phyloP scores from a whole-genome alignment of 2,113 vertebrate genomes.

The Erythrolamprus reginae region DNA sequence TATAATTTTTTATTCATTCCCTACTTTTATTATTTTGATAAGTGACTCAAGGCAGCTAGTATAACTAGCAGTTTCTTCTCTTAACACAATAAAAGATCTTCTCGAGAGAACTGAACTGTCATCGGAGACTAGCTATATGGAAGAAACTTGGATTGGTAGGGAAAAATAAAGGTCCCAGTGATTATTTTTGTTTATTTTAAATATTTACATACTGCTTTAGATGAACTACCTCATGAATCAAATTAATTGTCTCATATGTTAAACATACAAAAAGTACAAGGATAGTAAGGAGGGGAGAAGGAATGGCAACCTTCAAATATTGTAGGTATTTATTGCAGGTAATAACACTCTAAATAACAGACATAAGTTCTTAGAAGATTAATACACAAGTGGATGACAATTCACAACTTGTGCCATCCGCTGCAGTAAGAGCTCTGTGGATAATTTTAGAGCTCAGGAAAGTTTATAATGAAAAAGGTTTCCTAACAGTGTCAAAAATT shows the following conservation, averaged over 20 bases:
- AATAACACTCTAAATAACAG: background rate
- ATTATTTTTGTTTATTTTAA: background rate
- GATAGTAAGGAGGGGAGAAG: background rate
- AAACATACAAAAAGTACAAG: background rate
- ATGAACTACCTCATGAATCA: background rate
- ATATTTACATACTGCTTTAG: background rate
- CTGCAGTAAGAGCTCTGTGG: background rate
- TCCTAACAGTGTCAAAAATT: background rate
- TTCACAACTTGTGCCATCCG: background rate
- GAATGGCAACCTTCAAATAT: background rate
- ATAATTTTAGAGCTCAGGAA: background rate
- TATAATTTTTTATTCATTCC: too few species aligned
- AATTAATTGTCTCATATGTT: background rate
- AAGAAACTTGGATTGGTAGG: background rate
- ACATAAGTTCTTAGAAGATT: background rate
- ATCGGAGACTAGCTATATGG: background rate
- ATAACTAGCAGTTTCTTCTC: background rate
- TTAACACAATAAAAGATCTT: background rate
- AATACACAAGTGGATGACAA: background rate
- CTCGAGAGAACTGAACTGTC: background rate
- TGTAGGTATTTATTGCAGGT: background rate
- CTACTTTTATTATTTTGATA: too few species aligned
- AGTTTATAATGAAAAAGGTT: background rate
- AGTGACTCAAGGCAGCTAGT: too few species aligned
- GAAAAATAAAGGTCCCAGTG: background rate